Evolutionary conservation across 1,140 invertebrate species (phyloP).

Genomic region (Atta cephalotes): DNA sequence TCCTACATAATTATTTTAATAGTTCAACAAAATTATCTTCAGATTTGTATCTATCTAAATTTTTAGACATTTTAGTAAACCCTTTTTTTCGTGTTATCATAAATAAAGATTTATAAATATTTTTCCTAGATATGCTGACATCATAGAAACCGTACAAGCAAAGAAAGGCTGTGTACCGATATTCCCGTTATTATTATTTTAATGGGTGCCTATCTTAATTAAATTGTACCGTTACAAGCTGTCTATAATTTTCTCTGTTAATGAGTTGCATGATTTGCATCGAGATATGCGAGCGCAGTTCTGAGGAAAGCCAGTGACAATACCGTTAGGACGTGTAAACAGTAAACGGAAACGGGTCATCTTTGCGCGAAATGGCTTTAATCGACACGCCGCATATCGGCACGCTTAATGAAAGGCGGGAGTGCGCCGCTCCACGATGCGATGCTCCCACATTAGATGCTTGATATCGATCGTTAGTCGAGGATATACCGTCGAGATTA

Average conservation of each 20-base stretch:
- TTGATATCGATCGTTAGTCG: conserved; percentile 66
- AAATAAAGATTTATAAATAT: neutral
- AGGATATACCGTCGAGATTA: conserved; percentile 76
- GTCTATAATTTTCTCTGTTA: neutral
- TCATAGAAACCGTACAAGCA: neutral
- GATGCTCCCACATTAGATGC: conserved; percentile 61
- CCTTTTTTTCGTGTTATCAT: neutral
- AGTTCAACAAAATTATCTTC: too few relatives aligned
- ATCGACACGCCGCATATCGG: conserved; percentile 46
- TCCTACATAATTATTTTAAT: too few relatives aligned
- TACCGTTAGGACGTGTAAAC: conserved; percentile 22
- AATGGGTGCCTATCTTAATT: neutral
- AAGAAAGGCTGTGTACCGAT: neutral
- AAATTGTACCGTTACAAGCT: neutral
- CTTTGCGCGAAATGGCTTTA: conserved; percentile 62
- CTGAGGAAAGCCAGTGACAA: neutral
- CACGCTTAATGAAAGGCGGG: conserved; percentile 60
- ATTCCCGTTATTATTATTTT: conserved; percentile 14
- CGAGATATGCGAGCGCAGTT: neutral
- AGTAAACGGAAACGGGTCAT: conserved; percentile 4
- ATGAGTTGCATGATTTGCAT: conserved; percentile 2
- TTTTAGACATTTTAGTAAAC: too few relatives aligned
- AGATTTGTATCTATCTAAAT: too few relatives aligned
- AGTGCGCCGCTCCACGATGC: conserved; percentile 6
- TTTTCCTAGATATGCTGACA: neutral